Conservation (phyloP, 1,140 invertebrate genomes). For the Lordiphosa mommai region DNA sequence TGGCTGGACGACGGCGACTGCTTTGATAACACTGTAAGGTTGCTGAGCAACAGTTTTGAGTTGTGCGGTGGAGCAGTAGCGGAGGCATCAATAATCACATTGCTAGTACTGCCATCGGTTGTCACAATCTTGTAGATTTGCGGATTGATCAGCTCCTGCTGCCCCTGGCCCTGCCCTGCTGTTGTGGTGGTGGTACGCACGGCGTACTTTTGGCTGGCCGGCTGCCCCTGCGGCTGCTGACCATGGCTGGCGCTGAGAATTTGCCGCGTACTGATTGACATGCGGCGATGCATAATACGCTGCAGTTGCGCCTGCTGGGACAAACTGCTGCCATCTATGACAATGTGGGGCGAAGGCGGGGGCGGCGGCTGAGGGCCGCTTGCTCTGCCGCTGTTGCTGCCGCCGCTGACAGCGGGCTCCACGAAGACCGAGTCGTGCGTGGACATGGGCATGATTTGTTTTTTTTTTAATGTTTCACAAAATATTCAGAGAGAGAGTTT, state of each 20-base stretch:
- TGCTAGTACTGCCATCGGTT: constrained; percentile 68
- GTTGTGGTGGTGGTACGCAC: constrained; percentile 44
- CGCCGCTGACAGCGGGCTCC: constrained; percentile 48
- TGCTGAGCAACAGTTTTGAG: constrained; percentile 69
- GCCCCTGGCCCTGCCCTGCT: constrained; percentile 25
- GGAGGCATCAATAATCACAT: constrained; percentile 68
- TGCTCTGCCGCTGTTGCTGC: constrained; percentile 16
- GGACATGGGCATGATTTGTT: constrained; percentile 59
- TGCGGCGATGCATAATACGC: constrained; percentile 63
- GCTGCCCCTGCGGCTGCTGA: constrained; percentile 37
- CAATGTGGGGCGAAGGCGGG: constrained; percentile 49
- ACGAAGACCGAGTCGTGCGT: constrained; percentile 63
- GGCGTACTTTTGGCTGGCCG: constrained; percentile 55
- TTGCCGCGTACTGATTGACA: constrained; percentile 55
- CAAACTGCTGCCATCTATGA: constrained; percentile 58
- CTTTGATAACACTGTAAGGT: constrained; percentile 75
- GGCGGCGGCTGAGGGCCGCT: constrained; percentile 38
- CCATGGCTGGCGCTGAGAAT: constrained; percentile 41
- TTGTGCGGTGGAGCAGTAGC: constrained; percentile 55
- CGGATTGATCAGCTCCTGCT: constrained; percentile 61
- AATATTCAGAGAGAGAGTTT: constrained; percentile 20
- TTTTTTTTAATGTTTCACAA: constrained; percentile 20
- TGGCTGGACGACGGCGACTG: constrained; percentile 39
- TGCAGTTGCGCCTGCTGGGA: constrained; percentile 64
- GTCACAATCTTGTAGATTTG: constrained; percentile 77